phyloP scores from a whole-genome alignment of 2,797 vertebrate species.

The Coendou prehensilis region DNA sequence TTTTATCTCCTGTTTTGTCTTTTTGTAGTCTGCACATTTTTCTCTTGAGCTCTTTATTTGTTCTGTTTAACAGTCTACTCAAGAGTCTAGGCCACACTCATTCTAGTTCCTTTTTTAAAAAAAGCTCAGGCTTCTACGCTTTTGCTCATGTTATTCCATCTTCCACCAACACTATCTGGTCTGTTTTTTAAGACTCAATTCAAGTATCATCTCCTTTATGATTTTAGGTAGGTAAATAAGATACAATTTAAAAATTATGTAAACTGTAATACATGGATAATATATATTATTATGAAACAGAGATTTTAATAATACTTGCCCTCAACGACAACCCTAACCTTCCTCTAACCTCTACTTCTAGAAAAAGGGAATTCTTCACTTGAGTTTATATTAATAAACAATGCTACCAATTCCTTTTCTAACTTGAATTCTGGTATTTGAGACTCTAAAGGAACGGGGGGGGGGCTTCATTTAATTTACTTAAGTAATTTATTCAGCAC shows the following conservation, averaged over 20 bases:
- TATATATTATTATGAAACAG: neutral
- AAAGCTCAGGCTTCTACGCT: neutral
- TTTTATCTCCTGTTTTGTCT: constrained; percentile 2
- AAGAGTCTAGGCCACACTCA: neutral
- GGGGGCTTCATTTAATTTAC: neutral
- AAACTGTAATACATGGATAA: constrained; percentile 26
- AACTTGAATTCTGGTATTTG: constrained; percentile 7
- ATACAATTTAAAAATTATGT: constrained; percentile 25
- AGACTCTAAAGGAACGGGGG: constrained; percentile 50
- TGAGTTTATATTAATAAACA: constrained; percentile 56
- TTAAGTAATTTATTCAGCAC: constrained; percentile 47
- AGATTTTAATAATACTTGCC: neutral
- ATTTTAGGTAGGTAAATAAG: constrained; percentile 38
- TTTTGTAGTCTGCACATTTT: constrained; percentile 25
- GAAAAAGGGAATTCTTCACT: constrained; percentile 11
- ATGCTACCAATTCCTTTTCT: constrained; percentile 1
- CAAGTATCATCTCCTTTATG: constrained; percentile 1
- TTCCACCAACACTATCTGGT: neutral
- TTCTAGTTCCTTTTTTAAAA: neutral
- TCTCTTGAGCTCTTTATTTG: neutral
- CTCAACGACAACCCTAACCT: neutral
- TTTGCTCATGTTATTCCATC: constrained; percentile 26
- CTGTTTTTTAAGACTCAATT: constrained; percentile 15
- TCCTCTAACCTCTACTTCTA: neutral
- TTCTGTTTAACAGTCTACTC: neutral